phyloP scores from a whole-genome alignment of 2,797 vertebrate genomes.

The Premnoplex brunnescens region DNA sequence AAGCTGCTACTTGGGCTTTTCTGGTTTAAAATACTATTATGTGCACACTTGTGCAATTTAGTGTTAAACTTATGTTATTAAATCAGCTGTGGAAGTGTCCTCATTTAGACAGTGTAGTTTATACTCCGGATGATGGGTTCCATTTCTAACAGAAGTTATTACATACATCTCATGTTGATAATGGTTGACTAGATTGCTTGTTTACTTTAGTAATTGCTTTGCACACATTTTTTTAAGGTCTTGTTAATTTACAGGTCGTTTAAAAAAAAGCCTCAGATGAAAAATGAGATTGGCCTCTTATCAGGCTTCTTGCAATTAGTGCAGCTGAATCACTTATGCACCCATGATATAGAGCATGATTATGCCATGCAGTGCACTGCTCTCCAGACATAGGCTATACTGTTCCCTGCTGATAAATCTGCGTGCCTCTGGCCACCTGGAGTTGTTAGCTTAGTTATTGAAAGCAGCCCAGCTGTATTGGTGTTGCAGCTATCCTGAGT shows the following conservation, averaged over 20 bases:
- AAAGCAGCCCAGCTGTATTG: neutral
- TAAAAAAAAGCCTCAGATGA: neutral
- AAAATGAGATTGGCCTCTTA: neutral
- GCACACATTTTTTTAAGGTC: neutral
- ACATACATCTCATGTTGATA: rapidly evolving
- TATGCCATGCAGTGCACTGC: neutral
- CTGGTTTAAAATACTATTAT: neutral
- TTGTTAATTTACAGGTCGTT: neutral
- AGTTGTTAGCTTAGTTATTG: neutral
- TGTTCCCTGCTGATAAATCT: neutral
- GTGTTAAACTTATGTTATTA: neutral
- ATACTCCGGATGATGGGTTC: neutral
- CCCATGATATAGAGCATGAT: neutral
- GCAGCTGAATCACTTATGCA: neutral
- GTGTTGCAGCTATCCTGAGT: neutral
- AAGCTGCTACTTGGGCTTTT: neutral
- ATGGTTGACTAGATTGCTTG: rapidly evolving
- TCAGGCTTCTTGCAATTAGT: neutral
- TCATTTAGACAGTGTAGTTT: neutral
- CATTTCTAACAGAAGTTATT: neutral
- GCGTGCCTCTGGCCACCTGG: neutral
- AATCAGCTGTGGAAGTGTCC: neutral
- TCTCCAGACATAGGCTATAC: neutral
- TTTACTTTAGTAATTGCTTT: neutral
- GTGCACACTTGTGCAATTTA: neutral